A percentile compares a stretch with the other conserved stretches of the same genome.
phyloP scores from a whole-genome alignment of 2,113 vertebrate genomes.

The Colinus virginianus region DNA sequence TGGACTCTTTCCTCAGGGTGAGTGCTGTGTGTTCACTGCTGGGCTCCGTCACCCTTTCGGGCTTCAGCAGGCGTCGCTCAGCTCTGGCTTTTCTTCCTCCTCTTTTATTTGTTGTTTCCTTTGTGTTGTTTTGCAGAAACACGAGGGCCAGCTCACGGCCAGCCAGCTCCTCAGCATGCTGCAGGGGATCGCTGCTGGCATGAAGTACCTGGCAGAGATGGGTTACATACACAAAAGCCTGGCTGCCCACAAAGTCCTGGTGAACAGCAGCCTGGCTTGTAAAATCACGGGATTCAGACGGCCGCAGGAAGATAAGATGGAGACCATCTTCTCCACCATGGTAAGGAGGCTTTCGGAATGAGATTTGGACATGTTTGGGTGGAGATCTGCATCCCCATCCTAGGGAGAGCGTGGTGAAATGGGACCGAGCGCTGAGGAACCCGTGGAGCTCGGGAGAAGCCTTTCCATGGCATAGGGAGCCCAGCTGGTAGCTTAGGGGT shows the following conservation, averaged over 20 bases:
- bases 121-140: slow-evolving; percentile 77
- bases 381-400: fast-evolving
- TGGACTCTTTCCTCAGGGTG: slow-evolving; percentile 94
- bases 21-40: slow-evolving; percentile 14
- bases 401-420: fast-evolving
- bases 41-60: not conserved
- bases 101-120: not conserved
- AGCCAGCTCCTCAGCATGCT: slow-evolving; percentile 90
- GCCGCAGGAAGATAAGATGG: slow-evolving; percentile 90
- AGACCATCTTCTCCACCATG: slow-evolving; percentile 93
- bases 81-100: not conserved
- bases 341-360: slow-evolving; percentile 74
- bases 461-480: not conserved
- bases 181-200: slow-evolving; percentile 90
- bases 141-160: slow-evolving; percentile 89
- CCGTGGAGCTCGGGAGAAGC: not conserved
- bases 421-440: fast-evolving
- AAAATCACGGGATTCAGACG: slow-evolving; percentile 93
- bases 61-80: not conserved
- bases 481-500: not conserved
- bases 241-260: slow-evolving; percentile 92
- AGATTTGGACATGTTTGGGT: not conserved
- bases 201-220: slow-evolving; percentile 97
- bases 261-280: slow-evolving; percentile 88
- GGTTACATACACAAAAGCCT: slow-evolving; percentile 93